phyloP scores from a whole-genome alignment of 2,888 invertebrate genomes.

The Drosophila sordidula region DNA sequence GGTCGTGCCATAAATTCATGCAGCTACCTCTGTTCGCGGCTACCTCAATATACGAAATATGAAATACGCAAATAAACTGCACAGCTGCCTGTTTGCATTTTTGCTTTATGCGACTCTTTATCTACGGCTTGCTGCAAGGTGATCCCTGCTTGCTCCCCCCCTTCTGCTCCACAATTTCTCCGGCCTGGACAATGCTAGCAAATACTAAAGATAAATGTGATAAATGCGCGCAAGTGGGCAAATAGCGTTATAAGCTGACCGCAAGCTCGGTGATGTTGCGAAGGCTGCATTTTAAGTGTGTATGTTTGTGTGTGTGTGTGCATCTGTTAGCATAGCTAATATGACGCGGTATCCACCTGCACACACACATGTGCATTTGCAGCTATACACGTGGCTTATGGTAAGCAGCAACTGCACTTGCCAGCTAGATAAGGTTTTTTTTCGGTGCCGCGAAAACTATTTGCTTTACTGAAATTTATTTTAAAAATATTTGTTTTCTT shows the following conservation, averaged over 20 bases:
- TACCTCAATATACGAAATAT: slow-evolving; percentile 42
- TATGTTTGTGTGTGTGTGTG: background rate
- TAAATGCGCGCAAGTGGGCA: slow-evolving; percentile 70
- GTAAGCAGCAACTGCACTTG: background rate
- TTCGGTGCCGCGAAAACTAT: background rate
- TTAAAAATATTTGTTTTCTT: background rate
- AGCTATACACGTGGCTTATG: slow-evolving; percentile 1
- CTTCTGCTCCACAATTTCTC: background rate
- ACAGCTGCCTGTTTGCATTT: slow-evolving; percentile 74
- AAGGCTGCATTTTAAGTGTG: slow-evolving; percentile 27
- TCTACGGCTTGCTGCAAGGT: slow-evolving; percentile 61
- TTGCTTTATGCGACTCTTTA: slow-evolving; percentile 68
- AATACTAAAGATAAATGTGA: slow-evolving; percentile 74
- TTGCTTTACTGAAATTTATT: background rate
- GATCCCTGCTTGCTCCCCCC: slow-evolving; percentile 11
- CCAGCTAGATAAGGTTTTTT: too few relatives aligned
- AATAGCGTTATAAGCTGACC: slow-evolving; percentile 77
- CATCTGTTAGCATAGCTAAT: slow-evolving; percentile 47
- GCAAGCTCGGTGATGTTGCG: slow-evolving; percentile 56
- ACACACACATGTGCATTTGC: background rate
- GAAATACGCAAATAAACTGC: slow-evolving; percentile 74
- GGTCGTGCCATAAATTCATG: slow-evolving; percentile 58
- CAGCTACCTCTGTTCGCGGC: slow-evolving; percentile 34
- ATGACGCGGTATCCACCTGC: slow-evolving; percentile 25
- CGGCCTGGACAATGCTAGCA: slow-evolving; percentile 41